Evolutionary conservation across 2,113 vertebrate genomes (phyloP).

Genomic region (Toxotes chatareus): DNA sequence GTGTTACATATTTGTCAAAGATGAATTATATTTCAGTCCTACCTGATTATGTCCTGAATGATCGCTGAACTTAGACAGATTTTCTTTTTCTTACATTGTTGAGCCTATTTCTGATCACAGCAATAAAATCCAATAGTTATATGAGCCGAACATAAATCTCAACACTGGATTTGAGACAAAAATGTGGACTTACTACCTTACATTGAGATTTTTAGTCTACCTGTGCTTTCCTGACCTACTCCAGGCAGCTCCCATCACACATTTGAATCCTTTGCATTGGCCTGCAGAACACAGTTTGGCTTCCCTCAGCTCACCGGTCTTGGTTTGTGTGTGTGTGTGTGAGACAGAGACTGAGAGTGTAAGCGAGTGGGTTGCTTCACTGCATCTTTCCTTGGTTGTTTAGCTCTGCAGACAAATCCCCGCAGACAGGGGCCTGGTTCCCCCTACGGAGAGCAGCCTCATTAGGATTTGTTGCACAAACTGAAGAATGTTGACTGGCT

Average conservation of each 20-base stretch:
- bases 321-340: constrained; percentile 24
- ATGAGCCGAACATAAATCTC: constrained; percentile 5
- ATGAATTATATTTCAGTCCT: constrained; percentile 5
- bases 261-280: neutral
- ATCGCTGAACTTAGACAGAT: neutral
- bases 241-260: neutral
- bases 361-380: constrained; percentile 40
- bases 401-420: constrained; percentile 59
- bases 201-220: neutral
- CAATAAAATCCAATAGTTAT: neutral
- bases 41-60: neutral
- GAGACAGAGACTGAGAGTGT: neutral
- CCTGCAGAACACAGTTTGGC: constrained; percentile 19
- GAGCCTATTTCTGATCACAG: neutral
- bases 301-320: constrained; percentile 18
- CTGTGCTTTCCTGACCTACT: constrained; percentile 6
- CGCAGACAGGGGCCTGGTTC: constrained; percentile 47
- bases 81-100: neutral
- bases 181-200: neutral
- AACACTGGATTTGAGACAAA: neutral
- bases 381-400: constrained; percentile 49
- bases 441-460: constrained; percentile 70
- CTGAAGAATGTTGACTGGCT: constrained; percentile 54
- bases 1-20: constrained; percentile 4
- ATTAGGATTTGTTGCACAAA: constrained; percentile 77